Evolutionary conservation across 2,888 invertebrate genomes (phyloP).

Genomic region (Schizotus pectinicornis): DNA sequence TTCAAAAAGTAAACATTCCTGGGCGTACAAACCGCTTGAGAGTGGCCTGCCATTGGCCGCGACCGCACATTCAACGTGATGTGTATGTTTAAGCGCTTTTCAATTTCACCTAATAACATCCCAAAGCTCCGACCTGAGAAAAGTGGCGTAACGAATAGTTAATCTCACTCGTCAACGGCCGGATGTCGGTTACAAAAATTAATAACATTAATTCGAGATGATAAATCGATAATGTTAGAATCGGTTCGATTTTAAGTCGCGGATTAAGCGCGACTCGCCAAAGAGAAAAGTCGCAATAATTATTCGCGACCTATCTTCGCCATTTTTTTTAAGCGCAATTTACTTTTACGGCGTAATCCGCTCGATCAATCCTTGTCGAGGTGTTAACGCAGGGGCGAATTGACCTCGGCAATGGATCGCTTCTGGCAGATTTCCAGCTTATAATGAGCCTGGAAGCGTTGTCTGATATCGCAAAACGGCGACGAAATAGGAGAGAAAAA

Average conservation of each 20-base stretch:
- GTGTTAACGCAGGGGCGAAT: neutral
- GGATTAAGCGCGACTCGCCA: neutral
- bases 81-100: constrained; percentile 19
- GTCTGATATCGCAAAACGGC: no score
- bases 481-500: no score
- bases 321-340: neutral
- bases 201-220: neutral
- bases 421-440: constrained; percentile 2
- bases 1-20: neutral
- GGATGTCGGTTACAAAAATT: neutral
- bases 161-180: no score
- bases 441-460: neutral
- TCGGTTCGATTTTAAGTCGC: neutral
- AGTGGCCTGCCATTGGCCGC: neutral
- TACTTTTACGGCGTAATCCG: constrained; percentile 2
- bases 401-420: neutral
- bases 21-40: neutral
- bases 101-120: constrained; percentile 19
- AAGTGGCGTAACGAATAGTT: neutral
- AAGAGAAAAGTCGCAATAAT: neutral
- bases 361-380: constrained; percentile 8
- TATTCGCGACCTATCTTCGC: neutral
- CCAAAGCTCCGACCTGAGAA: constrained; percentile 1
- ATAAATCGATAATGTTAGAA: neutral
- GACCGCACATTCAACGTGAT: neutral